Evolutionary conservation across 2,113 vertebrate species (phyloP).

Genomic region (Grantiella picta): DNA sequence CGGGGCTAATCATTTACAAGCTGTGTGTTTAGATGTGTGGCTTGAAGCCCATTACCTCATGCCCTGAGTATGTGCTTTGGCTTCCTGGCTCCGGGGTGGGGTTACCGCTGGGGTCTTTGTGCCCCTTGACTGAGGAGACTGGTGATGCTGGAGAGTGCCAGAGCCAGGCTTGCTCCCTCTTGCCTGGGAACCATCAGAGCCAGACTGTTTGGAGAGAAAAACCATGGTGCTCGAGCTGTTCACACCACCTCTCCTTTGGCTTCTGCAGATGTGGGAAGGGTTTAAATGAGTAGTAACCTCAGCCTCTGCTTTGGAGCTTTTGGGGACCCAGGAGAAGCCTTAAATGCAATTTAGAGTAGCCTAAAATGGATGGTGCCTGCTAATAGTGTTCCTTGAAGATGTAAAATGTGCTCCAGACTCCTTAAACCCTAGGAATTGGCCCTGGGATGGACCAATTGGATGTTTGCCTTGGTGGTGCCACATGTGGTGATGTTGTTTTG

Average conservation of each 20-base stretch:
- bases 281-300: background rate
- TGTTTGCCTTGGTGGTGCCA: background rate
- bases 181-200: background rate
- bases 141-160: fast-evolving
- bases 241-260: background rate
- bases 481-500: fast-evolving
- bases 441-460: fast-evolving
- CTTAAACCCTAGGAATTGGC: fast-evolving
- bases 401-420: fast-evolving
- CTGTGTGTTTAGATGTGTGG: background rate
- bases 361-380: background rate
- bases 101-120: background rate
- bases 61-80: fast-evolving
- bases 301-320: background rate
- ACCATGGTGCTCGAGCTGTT: fast-evolving
- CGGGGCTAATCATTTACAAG: background rate
- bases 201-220: background rate
- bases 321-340: background rate
- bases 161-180: background rate
- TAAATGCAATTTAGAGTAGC: background rate
- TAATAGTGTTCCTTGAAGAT: background rate
- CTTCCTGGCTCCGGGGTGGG: background rate
- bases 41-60: background rate
- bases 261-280: background rate
- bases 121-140: background rate